These are phyloP conservation scores for Hydrolagus affinis DNA, from an alignment of 2,113 vertebrate species.

Conservation along the genomic window DNA sequence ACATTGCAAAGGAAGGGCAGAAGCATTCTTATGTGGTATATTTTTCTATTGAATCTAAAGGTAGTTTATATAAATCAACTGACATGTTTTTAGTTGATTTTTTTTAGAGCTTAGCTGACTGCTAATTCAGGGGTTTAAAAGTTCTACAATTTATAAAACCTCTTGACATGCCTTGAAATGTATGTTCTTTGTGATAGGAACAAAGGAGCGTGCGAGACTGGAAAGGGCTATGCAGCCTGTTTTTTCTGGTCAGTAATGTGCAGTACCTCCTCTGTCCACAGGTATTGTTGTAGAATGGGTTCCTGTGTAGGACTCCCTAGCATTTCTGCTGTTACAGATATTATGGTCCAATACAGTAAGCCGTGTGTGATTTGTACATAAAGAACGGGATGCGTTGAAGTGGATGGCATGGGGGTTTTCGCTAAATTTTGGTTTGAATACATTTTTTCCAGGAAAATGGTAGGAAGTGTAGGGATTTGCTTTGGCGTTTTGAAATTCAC, in stretches of 20 bases:
- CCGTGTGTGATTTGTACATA: not conserved
- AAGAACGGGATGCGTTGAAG: not conserved
- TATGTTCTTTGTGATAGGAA: no score
- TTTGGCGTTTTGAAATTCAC: not conserved
- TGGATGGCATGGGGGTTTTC: not conserved
- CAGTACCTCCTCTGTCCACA: not conserved
- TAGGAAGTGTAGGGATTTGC: not conserved
- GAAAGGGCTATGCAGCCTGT: no score
- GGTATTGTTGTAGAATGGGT: not conserved
- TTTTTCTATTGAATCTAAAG: not conserved
- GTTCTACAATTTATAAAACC: not conserved
- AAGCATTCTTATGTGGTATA: not conserved
- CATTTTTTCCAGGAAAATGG: not conserved
- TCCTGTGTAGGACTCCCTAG: no score
- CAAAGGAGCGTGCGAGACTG: no score
- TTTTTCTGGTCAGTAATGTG: not conserved
- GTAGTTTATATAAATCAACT: not conserved
- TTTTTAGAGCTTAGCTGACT: no score
- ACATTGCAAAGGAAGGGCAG: not conserved
- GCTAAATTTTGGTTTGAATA: not conserved
- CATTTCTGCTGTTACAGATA: not conserved
- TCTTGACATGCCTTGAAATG: constrained; percentile 2
- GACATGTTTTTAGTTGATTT: constrained; percentile 4
- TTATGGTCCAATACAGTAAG: not conserved
- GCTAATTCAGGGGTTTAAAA: no score